Percentiles rank a stretch among this genome's conserved stretches.
Evolutionary conservation across 2,888 invertebrate species (phyloP).

Genomic region (Amblyjoppa fuscipennis): DNA sequence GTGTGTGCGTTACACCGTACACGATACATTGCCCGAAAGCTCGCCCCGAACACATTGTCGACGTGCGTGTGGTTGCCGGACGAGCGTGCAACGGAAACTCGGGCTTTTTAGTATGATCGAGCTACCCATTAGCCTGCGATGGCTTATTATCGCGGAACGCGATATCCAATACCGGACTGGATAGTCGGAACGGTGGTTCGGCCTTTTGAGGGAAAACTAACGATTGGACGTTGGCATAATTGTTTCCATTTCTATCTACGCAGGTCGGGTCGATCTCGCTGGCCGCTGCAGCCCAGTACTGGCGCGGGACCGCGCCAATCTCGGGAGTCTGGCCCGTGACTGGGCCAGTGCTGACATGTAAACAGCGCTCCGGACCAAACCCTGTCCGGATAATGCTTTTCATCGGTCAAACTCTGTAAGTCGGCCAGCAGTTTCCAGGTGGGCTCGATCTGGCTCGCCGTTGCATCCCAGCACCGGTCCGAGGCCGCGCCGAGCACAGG

Average conservation of each 20-base stretch:
- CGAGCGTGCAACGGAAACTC: background rate
- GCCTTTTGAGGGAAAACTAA: too few species aligned
- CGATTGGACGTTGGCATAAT: too few species aligned
- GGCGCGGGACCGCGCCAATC: background rate
- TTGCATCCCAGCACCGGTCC: background rate
- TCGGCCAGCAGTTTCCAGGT: background rate
- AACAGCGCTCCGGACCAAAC: background rate
- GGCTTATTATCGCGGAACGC: constrained; percentile 4
- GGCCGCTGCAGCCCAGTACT: background rate
- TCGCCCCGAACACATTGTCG: background rate
- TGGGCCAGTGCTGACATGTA: background rate
- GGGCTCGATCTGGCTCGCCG: background rate
- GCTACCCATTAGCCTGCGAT: constrained; percentile 8
- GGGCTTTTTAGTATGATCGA: background rate
- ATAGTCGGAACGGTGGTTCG: too few species aligned
- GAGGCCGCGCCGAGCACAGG: background rate
- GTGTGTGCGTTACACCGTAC: background rate
- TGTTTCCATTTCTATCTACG: too few species aligned
- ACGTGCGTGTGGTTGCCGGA: background rate
- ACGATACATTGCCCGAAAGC: background rate
- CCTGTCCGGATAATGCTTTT: background rate
- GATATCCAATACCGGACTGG: constrained; percentile 1
- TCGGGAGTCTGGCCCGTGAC: background rate
- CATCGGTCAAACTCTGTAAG: background rate
- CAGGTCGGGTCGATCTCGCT: background rate